phyloP scores from a whole-genome alignment of 1,140 invertebrate species.

The Eupristina koningsbergeri region DNA sequence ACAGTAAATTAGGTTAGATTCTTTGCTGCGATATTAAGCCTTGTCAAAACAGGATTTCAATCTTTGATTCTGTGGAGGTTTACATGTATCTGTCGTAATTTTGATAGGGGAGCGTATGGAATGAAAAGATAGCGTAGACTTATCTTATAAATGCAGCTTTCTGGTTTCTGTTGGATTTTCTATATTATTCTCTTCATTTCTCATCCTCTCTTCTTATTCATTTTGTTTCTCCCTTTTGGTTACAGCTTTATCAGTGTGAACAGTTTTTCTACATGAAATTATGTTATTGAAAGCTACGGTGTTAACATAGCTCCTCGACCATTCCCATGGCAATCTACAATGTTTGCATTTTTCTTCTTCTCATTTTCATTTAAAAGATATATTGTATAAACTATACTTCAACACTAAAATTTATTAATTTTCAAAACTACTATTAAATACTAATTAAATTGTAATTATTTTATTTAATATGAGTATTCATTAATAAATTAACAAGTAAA shows the following conservation, averaged over 20 bases:
- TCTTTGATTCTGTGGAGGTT: not conserved
- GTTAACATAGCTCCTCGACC: not conserved
- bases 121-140: not conserved
- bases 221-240: not conserved
- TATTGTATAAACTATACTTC: no score
- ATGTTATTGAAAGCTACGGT: not conserved
- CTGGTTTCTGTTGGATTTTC: conserved; percentile 13
- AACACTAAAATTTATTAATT: no score
- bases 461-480: no score
- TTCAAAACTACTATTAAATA: no score
- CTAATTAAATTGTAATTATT: no score
- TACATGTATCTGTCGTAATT: not conserved
- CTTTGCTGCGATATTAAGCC: conserved; percentile 11
- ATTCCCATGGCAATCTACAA: not conserved
- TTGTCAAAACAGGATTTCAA: not conserved
- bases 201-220: not conserved
- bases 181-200: not conserved
- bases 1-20: conserved; percentile 19
- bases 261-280: not conserved
- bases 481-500: no score
- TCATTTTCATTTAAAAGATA: not conserved
- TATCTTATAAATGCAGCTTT: conserved; percentile 3
- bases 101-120: not conserved
- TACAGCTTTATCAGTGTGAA: not conserved
- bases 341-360: not conserved